Evolutionary conservation across 2,113 vertebrate genomes (phyloP).

Genomic region (Actinemys pallida): DNA sequence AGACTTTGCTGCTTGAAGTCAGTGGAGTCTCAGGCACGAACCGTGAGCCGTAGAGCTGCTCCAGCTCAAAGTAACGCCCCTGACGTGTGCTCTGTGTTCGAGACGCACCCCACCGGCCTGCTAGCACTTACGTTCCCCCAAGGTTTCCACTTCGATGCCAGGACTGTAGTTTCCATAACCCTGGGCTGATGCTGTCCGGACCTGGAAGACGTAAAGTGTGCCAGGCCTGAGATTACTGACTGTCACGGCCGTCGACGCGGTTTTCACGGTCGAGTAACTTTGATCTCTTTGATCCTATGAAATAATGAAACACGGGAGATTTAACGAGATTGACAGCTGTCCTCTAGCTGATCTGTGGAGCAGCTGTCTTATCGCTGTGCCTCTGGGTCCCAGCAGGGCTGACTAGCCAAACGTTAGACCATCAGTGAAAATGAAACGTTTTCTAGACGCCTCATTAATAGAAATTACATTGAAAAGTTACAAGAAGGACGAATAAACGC

Average conservation of each 20-base stretch:
- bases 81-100: accelerated
- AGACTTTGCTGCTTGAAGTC: neutral
- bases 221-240: constrained; percentile 94
- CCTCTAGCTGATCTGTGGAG: accelerated
- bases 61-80: accelerated
- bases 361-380: accelerated
- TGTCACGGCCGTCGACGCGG: constrained; percentile 87
- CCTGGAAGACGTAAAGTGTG: constrained; percentile 94
- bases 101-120: accelerated
- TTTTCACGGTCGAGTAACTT: constrained; percentile 94
- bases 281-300: constrained; percentile 93
- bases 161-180: constrained; percentile 88
- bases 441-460: neutral
- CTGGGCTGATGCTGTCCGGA: constrained; percentile 85
- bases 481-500: neutral
- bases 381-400: neutral
- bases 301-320: constrained; percentile 15
- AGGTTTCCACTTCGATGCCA: constrained; percentile 93
- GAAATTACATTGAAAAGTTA: neutral
- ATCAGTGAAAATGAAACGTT: neutral
- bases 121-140: constrained; percentile 89
- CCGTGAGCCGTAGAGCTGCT: neutral
- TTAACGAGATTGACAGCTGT: neutral
- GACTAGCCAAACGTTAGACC: neutral
- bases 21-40: neutral